Evolutionary conservation across 2,797 vertebrate species (phyloP).

Genomic region (Pipistrellus pygmaeus): DNA sequence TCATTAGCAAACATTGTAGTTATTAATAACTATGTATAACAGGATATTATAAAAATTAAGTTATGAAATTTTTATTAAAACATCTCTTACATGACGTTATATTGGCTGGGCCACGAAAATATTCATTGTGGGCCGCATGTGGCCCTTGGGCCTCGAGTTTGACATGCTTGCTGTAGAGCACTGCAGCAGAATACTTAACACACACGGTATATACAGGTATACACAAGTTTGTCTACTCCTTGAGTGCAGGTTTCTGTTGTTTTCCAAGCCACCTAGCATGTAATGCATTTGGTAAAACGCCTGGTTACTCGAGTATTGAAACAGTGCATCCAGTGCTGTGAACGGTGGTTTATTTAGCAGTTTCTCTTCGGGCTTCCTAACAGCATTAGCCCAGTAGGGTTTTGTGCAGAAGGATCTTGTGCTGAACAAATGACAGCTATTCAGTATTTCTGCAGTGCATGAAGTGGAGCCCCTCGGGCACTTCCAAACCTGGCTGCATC

Average conservation of each 20-base stretch:
- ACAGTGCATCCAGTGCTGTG: neutral
- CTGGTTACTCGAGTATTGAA: conserved; percentile 33
- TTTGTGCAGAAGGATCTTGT: neutral
- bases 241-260: neutral
- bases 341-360: conserved; percentile 56
- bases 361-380: conserved; percentile 57
- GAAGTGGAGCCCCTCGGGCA: neutral
- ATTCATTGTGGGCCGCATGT: too few species aligned
- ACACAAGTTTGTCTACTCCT: neutral
- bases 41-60: too few species aligned
- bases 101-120: too few species aligned
- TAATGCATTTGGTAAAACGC: conserved; percentile 31
- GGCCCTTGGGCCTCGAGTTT: too few species aligned
- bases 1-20: too few species aligned
- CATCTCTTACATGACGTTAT: too few species aligned
- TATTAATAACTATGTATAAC: too few species aligned
- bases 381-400: conserved; percentile 3
- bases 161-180: neutral
- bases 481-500: neutral
- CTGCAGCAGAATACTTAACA: neutral
- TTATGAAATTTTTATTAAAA: too few species aligned
- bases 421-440: conserved; percentile 44
- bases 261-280: neutral
- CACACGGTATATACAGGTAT: neutral
- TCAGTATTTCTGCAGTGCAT: conserved; percentile 41